Base-by-base conservation (phyloP, 2,113 vertebrate species). In the Phaethornis superciliosus region DNA sequence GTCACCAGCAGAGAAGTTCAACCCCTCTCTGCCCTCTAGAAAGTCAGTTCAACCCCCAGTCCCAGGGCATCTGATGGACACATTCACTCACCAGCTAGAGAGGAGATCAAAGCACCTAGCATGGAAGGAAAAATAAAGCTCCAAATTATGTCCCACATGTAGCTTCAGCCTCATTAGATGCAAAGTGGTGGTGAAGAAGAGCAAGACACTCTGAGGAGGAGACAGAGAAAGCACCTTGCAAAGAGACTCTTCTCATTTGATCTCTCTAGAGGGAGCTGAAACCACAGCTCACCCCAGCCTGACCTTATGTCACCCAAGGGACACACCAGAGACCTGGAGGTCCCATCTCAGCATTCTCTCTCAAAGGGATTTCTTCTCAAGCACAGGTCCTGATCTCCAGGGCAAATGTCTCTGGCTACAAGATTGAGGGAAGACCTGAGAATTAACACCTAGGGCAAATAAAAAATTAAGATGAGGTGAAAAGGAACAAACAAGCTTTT, bases 191-290 rank as follows among this genome's bases (percentile, higher is more conserved):
- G 35, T 64, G 72, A 75, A 74, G 51, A 60, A 63, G 42, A 81
- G 32, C 47, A 78, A 46, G 40, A 40, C 37, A 40, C 37, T 40
- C 37, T 40, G 40, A 40, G 40, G 40, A 40, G 11, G 40, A 40
- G 40, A 40, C 40, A 11, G 40, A 40, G 40, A 40, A 40, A 40
- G 82, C 10, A 27, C 32, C 56, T 68, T 74, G 52, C n/a, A 51
- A 68, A 26, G 37, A 22, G 32, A 67, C 52, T 74, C 80, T 44
- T 67, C 60, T 49, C 71, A 18, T 65, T 40, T 56, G 74, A 19
- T 54, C 63, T 94, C 84, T 89, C 81, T 72, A 79, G 81, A 85
- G 47, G 72, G 88, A 96, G 94, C 88, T 93, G 60, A 60, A 86
- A 40, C 80, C 10, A 0, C 0, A 30, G 52, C 15, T 32, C 47